Conservation (phyloP, 1,140 invertebrate genomes). For the Drosophila hydei region DNA sequence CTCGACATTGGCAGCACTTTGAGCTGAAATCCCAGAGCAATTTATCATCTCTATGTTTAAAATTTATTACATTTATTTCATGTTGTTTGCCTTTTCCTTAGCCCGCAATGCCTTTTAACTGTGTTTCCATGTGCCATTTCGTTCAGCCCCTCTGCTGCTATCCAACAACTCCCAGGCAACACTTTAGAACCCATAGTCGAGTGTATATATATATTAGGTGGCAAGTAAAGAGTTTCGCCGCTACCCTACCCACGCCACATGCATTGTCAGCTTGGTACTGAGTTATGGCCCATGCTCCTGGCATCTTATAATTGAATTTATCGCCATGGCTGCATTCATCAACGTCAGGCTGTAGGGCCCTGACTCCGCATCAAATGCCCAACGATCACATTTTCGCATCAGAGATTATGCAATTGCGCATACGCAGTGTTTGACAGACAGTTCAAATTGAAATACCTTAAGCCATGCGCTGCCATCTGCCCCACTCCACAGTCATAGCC, state of each 20-base stretch:
- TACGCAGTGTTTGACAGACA: conserved; percentile 57
- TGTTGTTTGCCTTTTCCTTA: conserved; percentile 55
- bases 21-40: conserved; percentile 71
- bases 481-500: not conserved
- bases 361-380: conserved; percentile 44
- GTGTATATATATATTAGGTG: conserved; percentile 44
- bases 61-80: conserved; percentile 83
- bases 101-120: conserved; percentile 42
- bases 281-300: conserved; percentile 65
- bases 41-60: conserved; percentile 82
- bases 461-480: not conserved
- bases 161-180: conserved; percentile 57
- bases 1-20: conserved; percentile 68
- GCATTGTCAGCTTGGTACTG: conserved; percentile 40
- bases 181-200: conserved; percentile 66
- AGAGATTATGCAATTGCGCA: conserved; percentile 74
- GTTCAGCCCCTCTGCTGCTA: conserved; percentile 51
- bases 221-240: conserved; percentile 39
- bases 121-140: conserved; percentile 48
- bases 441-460: conserved; percentile 29
- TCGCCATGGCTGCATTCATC: conserved; percentile 74
- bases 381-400: conserved; percentile 58
- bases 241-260: not conserved
- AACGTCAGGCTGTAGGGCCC: conserved; percentile 49
- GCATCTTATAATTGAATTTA: conserved; percentile 75